phyloP scores from a whole-genome alignment of 1,140 invertebrate species.

The Euglossa dilemma region DNA sequence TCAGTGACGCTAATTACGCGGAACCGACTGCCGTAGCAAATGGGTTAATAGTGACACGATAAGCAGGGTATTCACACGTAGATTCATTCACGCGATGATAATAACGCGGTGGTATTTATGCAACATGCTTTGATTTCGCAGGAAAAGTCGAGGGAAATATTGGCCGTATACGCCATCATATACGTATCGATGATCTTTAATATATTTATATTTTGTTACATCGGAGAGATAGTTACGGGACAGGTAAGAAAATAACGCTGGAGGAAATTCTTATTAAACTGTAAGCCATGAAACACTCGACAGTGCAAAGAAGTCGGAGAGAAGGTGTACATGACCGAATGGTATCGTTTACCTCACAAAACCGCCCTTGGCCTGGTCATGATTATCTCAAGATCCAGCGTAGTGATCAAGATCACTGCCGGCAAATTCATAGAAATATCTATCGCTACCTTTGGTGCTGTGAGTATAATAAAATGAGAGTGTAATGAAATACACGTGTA shows the following conservation, averaged over 20 bases:
- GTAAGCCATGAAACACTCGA: neutral
- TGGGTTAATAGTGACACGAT: too few relatives aligned
- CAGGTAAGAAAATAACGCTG: slow-evolving; percentile 51
- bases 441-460: slow-evolving; percentile 62
- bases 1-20: too few relatives aligned
- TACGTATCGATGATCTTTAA: slow-evolving; percentile 66
- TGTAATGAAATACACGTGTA: neutral
- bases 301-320: slow-evolving; percentile 64
- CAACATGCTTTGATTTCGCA: slow-evolving; percentile 16
- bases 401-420: slow-evolving; percentile 62
- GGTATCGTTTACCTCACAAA: slow-evolving; percentile 61
- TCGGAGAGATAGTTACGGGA: slow-evolving; percentile 64
- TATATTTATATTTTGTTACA: slow-evolving; percentile 73
- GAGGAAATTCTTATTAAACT: neutral
- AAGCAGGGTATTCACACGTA: too few relatives aligned
- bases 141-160: slow-evolving; percentile 59
- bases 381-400: slow-evolving; percentile 62
- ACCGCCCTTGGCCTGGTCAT: slow-evolving; percentile 56
- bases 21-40: too few relatives aligned
- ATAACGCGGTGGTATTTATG: neutral
- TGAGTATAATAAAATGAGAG: too few relatives aligned
- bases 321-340: slow-evolving; percentile 61
- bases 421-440: slow-evolving; percentile 63
- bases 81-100: neutral
- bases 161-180: slow-evolving; percentile 61